Evolutionary conservation across 2,113 vertebrate genomes (phyloP).

Genomic region (Macaca mulatta): DNA sequence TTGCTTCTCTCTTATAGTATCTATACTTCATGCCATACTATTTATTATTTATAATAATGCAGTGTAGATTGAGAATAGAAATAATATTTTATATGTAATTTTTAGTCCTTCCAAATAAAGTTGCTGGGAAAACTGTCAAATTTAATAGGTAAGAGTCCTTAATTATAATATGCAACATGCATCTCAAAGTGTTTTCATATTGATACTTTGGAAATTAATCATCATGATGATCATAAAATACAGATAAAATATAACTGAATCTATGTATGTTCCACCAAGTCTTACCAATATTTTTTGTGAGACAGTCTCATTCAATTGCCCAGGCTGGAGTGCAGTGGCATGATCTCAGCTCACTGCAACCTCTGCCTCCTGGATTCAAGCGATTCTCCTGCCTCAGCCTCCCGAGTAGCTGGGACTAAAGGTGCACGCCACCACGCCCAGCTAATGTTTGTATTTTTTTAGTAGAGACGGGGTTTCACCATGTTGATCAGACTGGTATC

Average conservation of each 20-base stretch:
- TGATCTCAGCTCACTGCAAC: too few species aligned
- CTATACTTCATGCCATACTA: background rate
- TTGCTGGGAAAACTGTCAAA: background rate
- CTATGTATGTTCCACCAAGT: background rate
- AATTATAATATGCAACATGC: background rate
- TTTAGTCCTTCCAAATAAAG: background rate
- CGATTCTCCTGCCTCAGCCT: too few species aligned
- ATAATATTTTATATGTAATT: background rate
- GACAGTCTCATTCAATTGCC: too few species aligned
- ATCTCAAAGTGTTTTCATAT: background rate
- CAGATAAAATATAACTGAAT: background rate
- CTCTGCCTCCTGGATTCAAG: too few species aligned
- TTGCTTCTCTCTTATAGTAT: background rate
- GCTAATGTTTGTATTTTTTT: too few species aligned
- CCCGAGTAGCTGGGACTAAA: too few species aligned
- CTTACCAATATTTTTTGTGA: too few species aligned
- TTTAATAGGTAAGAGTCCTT: background rate
- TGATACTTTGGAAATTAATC: background rate
- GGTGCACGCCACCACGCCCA: too few species aligned
- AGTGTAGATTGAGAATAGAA: background rate
- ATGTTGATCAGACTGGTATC: too few species aligned
- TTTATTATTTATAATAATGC: background rate
- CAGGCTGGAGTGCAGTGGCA: too few species aligned
- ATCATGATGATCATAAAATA: background rate
- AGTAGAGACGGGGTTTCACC: too few species aligned